Evolutionary conservation across 2,113 vertebrate species (phyloP).

Genomic region (Indri indri): DNA sequence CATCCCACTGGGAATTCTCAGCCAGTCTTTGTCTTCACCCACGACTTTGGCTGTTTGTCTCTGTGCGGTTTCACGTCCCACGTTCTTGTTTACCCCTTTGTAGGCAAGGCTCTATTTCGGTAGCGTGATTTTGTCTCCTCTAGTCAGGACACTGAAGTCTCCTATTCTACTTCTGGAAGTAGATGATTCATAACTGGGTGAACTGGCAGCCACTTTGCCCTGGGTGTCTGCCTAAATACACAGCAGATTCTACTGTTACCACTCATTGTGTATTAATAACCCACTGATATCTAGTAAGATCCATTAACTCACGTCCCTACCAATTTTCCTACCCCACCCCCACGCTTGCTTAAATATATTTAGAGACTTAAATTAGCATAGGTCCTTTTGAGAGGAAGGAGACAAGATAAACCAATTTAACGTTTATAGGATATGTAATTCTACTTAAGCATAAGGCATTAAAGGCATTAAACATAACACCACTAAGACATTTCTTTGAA

Average conservation of each 20-base stretch:
- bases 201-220: slow-evolving; percentile 71
- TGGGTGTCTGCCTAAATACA: slow-evolving; percentile 78
- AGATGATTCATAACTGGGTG: slow-evolving; percentile 52
- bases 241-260: slow-evolving; percentile 62
- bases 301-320: slow-evolving; percentile 19
- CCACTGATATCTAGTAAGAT: slow-evolving; percentile 45
- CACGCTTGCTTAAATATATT: slow-evolving; percentile 5
- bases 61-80: background rate
- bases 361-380: slow-evolving; percentile 43
- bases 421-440: slow-evolving; percentile 7
- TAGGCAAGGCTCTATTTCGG: slow-evolving; percentile 54
- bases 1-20: background rate
- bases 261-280: slow-evolving; percentile 66
- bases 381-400: slow-evolving; percentile 18
- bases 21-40: fast-evolving
- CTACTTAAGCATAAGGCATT: background rate
- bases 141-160: slow-evolving; percentile 45
- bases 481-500: slow-evolving; percentile 46
- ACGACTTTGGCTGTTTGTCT: background rate
- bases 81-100: background rate
- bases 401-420: slow-evolving; percentile 23
- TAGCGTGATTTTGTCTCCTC: slow-evolving; percentile 35
- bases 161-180: slow-evolving; percentile 64
- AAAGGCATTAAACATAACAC: background rate
- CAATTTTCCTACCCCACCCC: background rate